These are phyloP conservation scores for Pipistrellus nathusii DNA, from an alignment of 2,797 vertebrate genomes.

Conservation along the genomic window DNA sequence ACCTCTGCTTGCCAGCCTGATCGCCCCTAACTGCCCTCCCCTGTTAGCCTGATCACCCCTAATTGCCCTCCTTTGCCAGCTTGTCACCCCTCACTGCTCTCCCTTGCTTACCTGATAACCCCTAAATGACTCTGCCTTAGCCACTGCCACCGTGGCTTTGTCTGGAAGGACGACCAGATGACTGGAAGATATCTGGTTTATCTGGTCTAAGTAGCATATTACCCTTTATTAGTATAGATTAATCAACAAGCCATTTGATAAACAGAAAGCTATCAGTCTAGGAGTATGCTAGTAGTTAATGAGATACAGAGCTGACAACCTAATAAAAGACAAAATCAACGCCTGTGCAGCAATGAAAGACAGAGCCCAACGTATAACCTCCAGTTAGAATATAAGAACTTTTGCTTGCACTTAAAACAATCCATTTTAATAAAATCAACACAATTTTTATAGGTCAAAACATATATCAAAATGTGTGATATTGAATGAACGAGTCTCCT, in stretches of 20 bases:
- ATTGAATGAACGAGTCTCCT: conserved; percentile 72
- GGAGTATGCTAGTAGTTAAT: background rate
- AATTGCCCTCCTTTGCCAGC: too few relatives aligned
- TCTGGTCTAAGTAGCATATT: too few relatives aligned
- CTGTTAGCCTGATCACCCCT: too few relatives aligned
- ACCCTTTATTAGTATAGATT: background rate
- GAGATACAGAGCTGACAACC: background rate
- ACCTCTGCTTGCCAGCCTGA: too few relatives aligned
- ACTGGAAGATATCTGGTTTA: too few relatives aligned
- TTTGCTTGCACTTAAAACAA: conserved; percentile 33
- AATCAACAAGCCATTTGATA: background rate
- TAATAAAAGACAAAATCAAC: conserved; percentile 1
- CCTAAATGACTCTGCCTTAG: too few relatives aligned
- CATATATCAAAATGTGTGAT: background rate
- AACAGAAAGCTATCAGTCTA: conserved; percentile 13
- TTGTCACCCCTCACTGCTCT: too few relatives aligned
- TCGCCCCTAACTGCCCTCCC: too few relatives aligned
- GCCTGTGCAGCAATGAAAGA: background rate
- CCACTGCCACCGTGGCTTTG: too few relatives aligned
- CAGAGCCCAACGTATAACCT: background rate
- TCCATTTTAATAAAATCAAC: conserved; percentile 47
- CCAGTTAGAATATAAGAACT: background rate
- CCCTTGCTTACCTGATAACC: too few relatives aligned
- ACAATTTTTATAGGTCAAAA: conserved; percentile 1
- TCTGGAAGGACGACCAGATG: too few relatives aligned